Percentiles rank a stretch among this genome's conserved stretches.
phyloP scores from a whole-genome alignment of 2,113 vertebrate species.

The Rhombomys opimus region DNA sequence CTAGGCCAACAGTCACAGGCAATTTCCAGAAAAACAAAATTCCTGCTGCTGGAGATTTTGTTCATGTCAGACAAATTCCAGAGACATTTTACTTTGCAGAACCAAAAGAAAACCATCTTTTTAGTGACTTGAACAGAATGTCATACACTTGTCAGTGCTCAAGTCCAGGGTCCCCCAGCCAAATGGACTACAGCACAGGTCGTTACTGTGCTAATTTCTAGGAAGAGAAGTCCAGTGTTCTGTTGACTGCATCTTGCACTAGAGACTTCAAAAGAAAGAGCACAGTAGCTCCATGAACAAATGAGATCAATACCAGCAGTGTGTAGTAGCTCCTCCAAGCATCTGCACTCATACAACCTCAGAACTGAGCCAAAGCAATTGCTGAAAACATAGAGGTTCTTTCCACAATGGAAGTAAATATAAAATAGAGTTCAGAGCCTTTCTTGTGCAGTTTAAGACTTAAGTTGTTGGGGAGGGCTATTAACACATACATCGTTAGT shows the following conservation, averaged over 20 bases:
- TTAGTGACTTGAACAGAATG: background rate
- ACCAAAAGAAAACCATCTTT: background rate
- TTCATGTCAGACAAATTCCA: background rate
- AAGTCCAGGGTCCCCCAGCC: background rate
- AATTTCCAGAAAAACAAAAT: background rate
- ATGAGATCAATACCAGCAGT: background rate
- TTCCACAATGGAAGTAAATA: background rate
- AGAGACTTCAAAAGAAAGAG: background rate
- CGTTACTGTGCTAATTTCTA: background rate
- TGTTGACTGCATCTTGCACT: background rate
- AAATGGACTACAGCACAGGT: background rate
- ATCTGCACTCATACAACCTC: rapidly evolving
- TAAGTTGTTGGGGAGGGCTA: rapidly evolving
- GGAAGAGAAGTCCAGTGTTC: background rate
- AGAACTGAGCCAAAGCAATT: background rate
- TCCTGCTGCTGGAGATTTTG: background rate
- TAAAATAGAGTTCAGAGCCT: background rate
- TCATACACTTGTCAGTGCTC: background rate
- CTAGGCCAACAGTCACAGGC: background rate
- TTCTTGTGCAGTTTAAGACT: background rate
- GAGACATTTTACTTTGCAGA: background rate
- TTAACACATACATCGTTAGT: no score
- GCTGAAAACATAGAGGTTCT: background rate
- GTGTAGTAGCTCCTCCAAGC: rapidly evolving
- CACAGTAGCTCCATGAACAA: background rate